Base-by-base conservation (phyloP, 2,888 invertebrate genomes). In the Catocala fraxini region DNA sequence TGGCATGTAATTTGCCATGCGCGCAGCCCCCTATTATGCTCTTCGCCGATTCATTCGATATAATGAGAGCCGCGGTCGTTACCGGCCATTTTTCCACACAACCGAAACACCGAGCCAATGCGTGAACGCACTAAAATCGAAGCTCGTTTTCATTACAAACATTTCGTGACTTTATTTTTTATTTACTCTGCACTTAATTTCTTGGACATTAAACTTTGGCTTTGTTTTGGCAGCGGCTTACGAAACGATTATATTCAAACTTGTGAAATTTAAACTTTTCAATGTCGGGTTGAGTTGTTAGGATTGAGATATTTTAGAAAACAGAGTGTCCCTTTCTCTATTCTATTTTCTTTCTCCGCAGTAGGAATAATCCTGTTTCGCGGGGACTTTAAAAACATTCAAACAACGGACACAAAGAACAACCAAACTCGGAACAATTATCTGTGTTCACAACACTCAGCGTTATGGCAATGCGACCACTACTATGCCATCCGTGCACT, bases 1-100 rank as follows among this genome's bases (percentile, higher is more conserved):
- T 83, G 88, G 85, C 87, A 85, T 91, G 90, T 91, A 92, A 92
- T 91, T 91, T 91, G 88, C 91, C 87, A 87, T 85, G 87, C 88
- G 85, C 86, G 83, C 81, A 77, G 83, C 81, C 77, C 71, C 74
- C 88, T 83, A 91, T 91, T 90, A 90, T 87, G 83, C 81, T 88
- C 88, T 89, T 85, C 82, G 88, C 80, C 92, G 85, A 92, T 90
- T 93, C 92, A 93, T 90, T 88, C 88, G 68, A 87, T 86, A 88
- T 92, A 93, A 93, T 91, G 91, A 93, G 90, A 79, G 65, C 75
- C 71, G 73, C 72, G 71, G 77, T 80, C 72, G 86, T 89, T 89
- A 89, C 90, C 86, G 86, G 75, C 88, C 80, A 83, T 83, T 80
- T 81, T 78, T 81, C 68, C 71, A 72, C 67, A 73, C 66, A 65